Conservation (phyloP, 2,113 vertebrate species). For the Bufo gargarizans region DNA sequence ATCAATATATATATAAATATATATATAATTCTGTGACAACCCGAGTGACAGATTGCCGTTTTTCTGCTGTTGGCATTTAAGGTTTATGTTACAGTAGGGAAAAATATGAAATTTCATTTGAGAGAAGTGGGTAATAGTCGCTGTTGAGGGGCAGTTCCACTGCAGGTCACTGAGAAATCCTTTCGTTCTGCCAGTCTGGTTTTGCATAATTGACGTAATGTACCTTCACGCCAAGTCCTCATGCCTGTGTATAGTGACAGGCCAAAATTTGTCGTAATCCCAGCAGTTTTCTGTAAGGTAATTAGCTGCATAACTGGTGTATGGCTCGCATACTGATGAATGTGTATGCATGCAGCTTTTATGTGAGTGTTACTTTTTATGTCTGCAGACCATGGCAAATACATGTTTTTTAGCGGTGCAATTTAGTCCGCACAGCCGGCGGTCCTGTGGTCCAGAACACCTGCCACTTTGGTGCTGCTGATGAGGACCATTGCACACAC, state of each 20-base stretch:
- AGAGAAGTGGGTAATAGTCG: neutral
- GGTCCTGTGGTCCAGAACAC: neutral
- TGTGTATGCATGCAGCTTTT: slow-evolving; percentile 38
- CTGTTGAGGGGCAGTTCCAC: neutral
- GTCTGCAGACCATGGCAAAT: slow-evolving; percentile 44
- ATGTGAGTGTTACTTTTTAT: slow-evolving; percentile 47
- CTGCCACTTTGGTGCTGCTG: slow-evolving; percentile 34
- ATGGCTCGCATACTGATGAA: slow-evolving; percentile 18
- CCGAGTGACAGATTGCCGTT: no score
- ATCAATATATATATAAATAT: no score
- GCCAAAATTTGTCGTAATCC: slow-evolving; percentile 7
- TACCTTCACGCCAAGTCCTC: neutral
- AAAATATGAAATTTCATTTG: neutral
- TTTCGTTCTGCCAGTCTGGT: neutral
- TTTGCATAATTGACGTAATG: neutral
- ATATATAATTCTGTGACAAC: no score
- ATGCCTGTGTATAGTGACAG: slow-evolving; percentile 4
- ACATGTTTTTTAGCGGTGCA: slow-evolving; percentile 42
- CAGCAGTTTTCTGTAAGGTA: slow-evolving; percentile 37
- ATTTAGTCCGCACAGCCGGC: slow-evolving; percentile 48
- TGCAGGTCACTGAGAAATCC: neutral
- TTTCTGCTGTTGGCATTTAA: no score
- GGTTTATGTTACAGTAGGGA: no score
- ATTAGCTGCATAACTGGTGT: slow-evolving; percentile 22
- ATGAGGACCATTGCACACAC: slow-evolving; percentile 4